Conservation (phyloP, 2,888 invertebrate genomes). For the Spatulosminthurus flaviceps region DNA sequence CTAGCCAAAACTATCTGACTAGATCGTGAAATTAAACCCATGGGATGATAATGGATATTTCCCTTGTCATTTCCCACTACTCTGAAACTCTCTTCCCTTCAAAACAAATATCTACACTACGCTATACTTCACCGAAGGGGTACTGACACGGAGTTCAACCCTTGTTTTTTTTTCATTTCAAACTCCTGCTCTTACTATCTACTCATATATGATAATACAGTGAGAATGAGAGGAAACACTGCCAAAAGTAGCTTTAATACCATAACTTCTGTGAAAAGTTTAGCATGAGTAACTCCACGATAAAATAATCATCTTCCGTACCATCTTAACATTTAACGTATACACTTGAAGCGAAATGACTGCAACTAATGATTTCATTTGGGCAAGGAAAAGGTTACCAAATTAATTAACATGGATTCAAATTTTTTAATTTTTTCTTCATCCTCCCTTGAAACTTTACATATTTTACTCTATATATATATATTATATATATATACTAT, state of each 20-base stretch:
- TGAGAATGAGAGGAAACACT: no score
- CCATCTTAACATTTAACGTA: not conserved
- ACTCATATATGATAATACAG: no score
- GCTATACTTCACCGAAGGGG: not conserved
- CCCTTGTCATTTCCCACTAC: constrained; percentile 20
- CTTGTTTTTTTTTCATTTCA: no score
- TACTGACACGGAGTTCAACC: not conserved
- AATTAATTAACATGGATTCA: constrained; percentile 33
- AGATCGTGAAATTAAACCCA: constrained; percentile 5
- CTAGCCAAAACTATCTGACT: not conserved
- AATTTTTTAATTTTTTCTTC: constrained; percentile 23
- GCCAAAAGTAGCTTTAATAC: no score
- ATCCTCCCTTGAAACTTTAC: not conserved
- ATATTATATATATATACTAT: no score
- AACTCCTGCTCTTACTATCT: no score
- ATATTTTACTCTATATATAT: no score
- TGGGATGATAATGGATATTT: constrained; percentile 9
- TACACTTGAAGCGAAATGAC: constrained; percentile 2
- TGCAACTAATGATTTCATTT: constrained; percentile 37
- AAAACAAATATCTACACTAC: constrained; percentile 2
- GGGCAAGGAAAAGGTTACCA: not conserved
- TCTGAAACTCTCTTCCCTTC: not conserved
- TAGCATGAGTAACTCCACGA: not conserved
- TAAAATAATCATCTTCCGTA: not conserved
- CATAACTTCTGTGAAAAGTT: not conserved